Percentiles rank a stretch among this genome's conserved stretches.
Evolutionary conservation across 2,888 invertebrate species (phyloP).

Genomic region (Cantharis lateralis): DNA sequence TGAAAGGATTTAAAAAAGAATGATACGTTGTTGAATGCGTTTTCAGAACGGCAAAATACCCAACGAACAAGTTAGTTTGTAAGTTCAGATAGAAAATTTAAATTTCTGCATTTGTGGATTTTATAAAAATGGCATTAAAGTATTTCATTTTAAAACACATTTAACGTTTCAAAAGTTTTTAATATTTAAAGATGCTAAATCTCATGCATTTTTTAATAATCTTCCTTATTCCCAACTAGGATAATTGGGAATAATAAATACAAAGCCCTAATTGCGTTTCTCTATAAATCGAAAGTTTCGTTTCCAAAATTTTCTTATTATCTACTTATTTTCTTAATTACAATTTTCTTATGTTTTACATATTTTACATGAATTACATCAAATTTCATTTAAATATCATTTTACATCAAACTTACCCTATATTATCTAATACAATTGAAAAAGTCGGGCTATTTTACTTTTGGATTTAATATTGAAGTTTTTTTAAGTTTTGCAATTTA

Average conservation of each 20-base stretch:
- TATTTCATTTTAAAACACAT: conserved; percentile 23
- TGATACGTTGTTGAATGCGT: background rate
- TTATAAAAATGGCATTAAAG: conserved; percentile 19
- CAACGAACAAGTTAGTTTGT: background rate
- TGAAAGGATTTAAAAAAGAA: background rate
- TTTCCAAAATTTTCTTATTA: too few species aligned
- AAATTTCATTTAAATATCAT: too few species aligned
- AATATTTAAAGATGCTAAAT: conserved; percentile 15
- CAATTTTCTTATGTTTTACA: too few species aligned
- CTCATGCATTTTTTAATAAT: conserved; percentile 9
- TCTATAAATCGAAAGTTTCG: too few species aligned
- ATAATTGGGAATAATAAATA: too few species aligned
- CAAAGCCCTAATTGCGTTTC: too few species aligned
- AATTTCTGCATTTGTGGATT: conserved; percentile 9
- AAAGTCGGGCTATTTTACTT: background rate
- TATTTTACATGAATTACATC: too few species aligned
- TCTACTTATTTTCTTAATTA: too few species aligned
- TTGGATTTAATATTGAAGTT: background rate
- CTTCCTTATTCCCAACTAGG: too few species aligned
- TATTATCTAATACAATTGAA: background rate
- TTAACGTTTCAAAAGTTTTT: conserved; percentile 27
- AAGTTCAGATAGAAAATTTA: background rate
- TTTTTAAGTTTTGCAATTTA: background rate
- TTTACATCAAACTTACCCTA: too few species aligned
- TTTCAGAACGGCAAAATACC: background rate